Evolutionary conservation across 2,113 vertebrate species (phyloP), one percentile per base, ranked within the genome.

Genomic region (Oreochromis spilurus): DNA sequence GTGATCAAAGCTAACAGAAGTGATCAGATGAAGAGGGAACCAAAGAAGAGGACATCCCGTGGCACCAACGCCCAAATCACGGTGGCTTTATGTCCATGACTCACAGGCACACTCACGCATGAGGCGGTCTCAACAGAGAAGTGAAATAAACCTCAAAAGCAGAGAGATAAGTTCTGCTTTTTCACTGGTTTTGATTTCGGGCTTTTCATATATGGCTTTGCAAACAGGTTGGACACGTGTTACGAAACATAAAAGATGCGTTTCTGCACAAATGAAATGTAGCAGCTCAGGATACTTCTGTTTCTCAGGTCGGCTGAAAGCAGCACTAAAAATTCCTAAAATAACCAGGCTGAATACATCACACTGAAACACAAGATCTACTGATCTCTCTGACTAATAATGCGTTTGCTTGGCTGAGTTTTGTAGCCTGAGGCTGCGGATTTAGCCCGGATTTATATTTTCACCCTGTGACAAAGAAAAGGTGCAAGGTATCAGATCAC

Each of bases 271-370:
- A 55, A 54, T 38, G 8, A 70, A 70, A 70, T 0, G 7, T 4
- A 70, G 38, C 12, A 17, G 8, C 67, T 72, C 13, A 2, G 40
- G 14, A 72, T 1, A 7, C 21, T 45, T 72, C 24, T 70, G 36
- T 67, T 67, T 67, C 11, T 13, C 19, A 67, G 60, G 19, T 67
- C 1, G 6, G 60, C 60, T 40, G 43, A 54, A 34, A 13, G 29
- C 70, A 48, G 34, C 79, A 83, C 58, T 89, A 79, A 36, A 91
- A 88, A 84, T 84, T 90, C 84, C 79, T 31, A 31, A 83, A 40
- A 52, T 48, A 45, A 45, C 2, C 40, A 10, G 9, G 67, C 21
- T 45, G 45, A 31, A 0, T 52, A 31, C 72, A 31, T 31, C 43
- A 50, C 43, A 77, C 19, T 55, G 43, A 36, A 85, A 79, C 86